A percentile compares a stretch with the other conserved stretches of the same genome.
phyloP scores from a whole-genome alignment of 2,888 invertebrate species.

The Dioctria linearis region DNA sequence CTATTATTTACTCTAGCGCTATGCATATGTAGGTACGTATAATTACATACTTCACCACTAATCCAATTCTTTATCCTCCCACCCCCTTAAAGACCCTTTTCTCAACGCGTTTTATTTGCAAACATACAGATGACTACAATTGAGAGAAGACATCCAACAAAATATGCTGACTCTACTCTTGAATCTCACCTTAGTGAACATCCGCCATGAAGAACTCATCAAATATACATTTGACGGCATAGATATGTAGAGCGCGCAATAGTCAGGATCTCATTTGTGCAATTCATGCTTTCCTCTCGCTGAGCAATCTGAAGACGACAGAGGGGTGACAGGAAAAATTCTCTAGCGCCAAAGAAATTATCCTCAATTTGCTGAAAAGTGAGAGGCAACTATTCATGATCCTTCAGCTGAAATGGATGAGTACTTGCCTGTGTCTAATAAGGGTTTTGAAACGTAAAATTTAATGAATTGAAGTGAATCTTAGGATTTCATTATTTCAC shows the following conservation, averaged over 20 bases:
- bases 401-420: constrained; percentile 41
- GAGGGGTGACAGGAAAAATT: constrained; percentile 20
- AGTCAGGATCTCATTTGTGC: constrained; percentile 34
- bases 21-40: not conserved
- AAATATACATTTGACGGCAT: constrained; percentile 50
- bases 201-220: constrained; percentile 51
- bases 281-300: constrained; percentile 35
- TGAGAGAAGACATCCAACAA: constrained; percentile 37
- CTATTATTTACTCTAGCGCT: constrained; percentile 22
- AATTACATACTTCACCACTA: constrained; percentile 3
- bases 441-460: constrained; percentile 39
- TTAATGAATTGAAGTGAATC: constrained; percentile 48
- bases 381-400: constrained; percentile 43
- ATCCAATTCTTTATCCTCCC: not conserved
- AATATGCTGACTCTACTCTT: constrained; percentile 43
- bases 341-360: constrained; percentile 45
- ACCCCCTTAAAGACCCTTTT: not conserved
- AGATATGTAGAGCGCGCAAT: constrained; percentile 5
- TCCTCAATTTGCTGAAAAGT: constrained; percentile 37
- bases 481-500: constrained; percentile 34
- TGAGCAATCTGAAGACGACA: not conserved
- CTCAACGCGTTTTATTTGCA: constrained; percentile 6
- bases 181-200: constrained; percentile 44
- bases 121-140: constrained; percentile 34
- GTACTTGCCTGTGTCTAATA: constrained; percentile 47